Evolutionary conservation across 2,888 invertebrate species (phyloP).

Genomic region (Ariolimax columbianus): DNA sequence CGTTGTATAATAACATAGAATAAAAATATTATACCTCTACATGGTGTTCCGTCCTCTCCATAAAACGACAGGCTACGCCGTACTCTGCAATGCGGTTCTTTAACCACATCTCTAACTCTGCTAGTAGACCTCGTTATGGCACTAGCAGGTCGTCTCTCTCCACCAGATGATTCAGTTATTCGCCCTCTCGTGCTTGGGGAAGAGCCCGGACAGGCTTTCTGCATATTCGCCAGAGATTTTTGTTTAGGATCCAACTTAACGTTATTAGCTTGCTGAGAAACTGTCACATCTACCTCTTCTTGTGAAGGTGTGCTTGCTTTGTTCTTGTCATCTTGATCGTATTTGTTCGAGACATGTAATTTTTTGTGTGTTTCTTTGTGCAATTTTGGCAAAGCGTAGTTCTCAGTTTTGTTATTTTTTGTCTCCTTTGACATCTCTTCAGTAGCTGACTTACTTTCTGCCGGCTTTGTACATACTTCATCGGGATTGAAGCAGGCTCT

Average conservation of each 20-base stretch:
- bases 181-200: background rate
- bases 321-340: background rate
- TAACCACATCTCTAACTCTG: background rate
- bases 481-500: background rate
- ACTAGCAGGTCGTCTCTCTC: background rate
- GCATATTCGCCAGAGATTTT: background rate
- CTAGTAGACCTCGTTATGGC: background rate
- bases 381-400: background rate
- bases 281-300: background rate
- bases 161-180: background rate
- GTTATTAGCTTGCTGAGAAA: background rate
- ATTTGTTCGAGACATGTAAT: background rate
- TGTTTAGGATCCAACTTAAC: background rate
- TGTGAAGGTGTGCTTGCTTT: background rate
- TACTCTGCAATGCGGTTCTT: background rate
- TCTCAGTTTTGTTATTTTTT: background rate
- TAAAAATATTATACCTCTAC: background rate
- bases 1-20: background rate
- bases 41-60: background rate
- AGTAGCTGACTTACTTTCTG: background rate
- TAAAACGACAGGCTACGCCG: constrained; percentile 31
- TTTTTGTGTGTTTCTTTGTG: background rate
- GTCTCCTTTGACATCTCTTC: background rate
- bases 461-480: background rate
- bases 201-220: background rate